Conservation (phyloP, 2,113 vertebrate species). For the Marcusenius ussheri region DNA sequence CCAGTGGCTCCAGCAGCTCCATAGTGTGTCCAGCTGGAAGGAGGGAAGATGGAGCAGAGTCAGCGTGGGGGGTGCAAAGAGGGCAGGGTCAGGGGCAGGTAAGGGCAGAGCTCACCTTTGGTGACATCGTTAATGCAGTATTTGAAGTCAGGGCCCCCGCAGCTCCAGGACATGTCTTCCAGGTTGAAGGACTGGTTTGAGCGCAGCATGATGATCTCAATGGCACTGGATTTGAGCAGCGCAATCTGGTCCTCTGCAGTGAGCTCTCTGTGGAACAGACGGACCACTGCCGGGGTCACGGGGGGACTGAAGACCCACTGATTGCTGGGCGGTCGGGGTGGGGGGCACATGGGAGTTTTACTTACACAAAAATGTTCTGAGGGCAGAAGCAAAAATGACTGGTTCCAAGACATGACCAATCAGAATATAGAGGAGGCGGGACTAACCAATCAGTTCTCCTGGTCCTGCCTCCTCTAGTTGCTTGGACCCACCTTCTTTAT, state of each 20-base stretch:
- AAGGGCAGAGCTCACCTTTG: slow-evolving; percentile 63
- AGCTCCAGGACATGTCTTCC: slow-evolving; percentile 94
- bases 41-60: slow-evolving; percentile 17
- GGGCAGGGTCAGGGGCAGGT: background rate
- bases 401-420: too few relatives aligned
- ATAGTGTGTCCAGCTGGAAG: slow-evolving; percentile 71
- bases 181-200: slow-evolving; percentile 91
- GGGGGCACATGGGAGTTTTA: background rate
- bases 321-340: background rate
- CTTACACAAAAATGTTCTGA: too few relatives aligned
- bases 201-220: slow-evolving; percentile 96
- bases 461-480: too few relatives aligned
- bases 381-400: too few relatives aligned
- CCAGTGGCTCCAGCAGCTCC: slow-evolving; percentile 85
- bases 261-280: slow-evolving; percentile 64
- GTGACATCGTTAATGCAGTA: slow-evolving; percentile 81
- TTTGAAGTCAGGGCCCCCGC: slow-evolving; percentile 80
- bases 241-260: slow-evolving; percentile 91
- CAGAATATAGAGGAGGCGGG: too few relatives aligned
- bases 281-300: background rate
- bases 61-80: background rate
- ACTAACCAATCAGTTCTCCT: too few relatives aligned
- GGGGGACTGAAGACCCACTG: background rate
- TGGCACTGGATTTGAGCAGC: slow-evolving; percentile 92
- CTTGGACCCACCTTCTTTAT: too few relatives aligned